These are phyloP conservation scores for Chymomyza caudatula DNA, from an alignment of 2,888 invertebrate genomes.

Conservation along the genomic window DNA sequence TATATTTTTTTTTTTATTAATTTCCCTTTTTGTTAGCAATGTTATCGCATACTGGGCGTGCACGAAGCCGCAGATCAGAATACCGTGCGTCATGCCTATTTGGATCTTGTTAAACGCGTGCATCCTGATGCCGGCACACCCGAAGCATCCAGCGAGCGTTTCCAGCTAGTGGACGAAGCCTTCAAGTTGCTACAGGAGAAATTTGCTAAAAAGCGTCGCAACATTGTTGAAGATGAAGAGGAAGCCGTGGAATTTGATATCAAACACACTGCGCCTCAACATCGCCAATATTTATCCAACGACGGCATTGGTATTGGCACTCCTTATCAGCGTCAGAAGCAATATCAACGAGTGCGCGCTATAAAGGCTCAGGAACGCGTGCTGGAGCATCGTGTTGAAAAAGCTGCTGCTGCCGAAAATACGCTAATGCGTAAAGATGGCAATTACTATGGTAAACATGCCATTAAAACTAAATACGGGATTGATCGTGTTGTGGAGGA, in stretches of 20 bases:
- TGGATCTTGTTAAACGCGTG: constrained; percentile 87
- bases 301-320: constrained; percentile 90
- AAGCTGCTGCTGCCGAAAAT: constrained; percentile 81
- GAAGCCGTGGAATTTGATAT: constrained; percentile 82
- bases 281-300: constrained; percentile 85
- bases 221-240: constrained; percentile 79
- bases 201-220: constrained; percentile 82
- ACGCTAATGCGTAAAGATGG: constrained; percentile 81
- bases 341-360: constrained; percentile 84
- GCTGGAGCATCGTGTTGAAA: constrained; percentile 82
- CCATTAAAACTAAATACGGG: constrained; percentile 88
- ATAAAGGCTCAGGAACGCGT: constrained; percentile 83
- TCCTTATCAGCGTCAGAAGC: constrained; percentile 87
- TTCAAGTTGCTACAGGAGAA: constrained; percentile 85
- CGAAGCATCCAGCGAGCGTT: constrained; percentile 86
- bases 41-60: constrained; percentile 84
- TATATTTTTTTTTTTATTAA: constrained; percentile 14
- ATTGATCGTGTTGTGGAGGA: constrained; percentile 94
- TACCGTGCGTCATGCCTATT: constrained; percentile 84
- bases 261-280: constrained; percentile 92
- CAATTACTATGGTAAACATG: constrained; percentile 82
- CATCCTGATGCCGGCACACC: constrained; percentile 90
- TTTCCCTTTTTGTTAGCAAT: constrained; percentile 80
- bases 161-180: constrained; percentile 87
- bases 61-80: constrained; percentile 85